Evolutionary conservation across 2,113 vertebrate genomes (phyloP), one percentile per base, ranked within the genome.

Genomic region (Atractosteus spatula): DNA sequence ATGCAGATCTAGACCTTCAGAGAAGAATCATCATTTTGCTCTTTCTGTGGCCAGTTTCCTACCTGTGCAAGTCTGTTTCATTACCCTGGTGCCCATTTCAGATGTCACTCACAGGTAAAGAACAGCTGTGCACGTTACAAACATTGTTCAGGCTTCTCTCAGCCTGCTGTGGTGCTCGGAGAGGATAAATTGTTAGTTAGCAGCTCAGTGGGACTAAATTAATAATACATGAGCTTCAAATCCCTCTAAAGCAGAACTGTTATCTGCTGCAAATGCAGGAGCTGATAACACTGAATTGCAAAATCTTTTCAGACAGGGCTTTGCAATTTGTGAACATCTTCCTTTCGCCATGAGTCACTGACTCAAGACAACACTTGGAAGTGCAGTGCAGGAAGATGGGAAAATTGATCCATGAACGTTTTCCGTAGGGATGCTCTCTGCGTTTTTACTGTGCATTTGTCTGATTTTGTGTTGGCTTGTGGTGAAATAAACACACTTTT

Each of bases 211-310:
- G 11, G 41, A 57, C 65, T 14, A 41, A 45, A 64, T 59, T 65
- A 59, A 72, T 45, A 41, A 43, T 11, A 17, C 13, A 51, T 57
- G 55, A 42, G 45, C 10, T 68, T 57, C 55, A 73, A 67, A 73
- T 47, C 64, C 55, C 16, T 3, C 10, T 13, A 41, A 3, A 41
- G 66, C 65, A 56, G 5, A 14, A 45, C 66, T 7, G 54, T 55
- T 61, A 43, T 68, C 55, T 41, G 63, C 5, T 54, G 42, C 6
- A 47, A 41, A 41, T 61, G 17, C 44, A 12, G 11, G 11, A 13
- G 65, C 59, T 68, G 45, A 56, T 67, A n/a, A 64, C 54, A 5
- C 11, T 10, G 45, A 42, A 64, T 65, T 55, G 41, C 64, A 64
- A 72, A 43, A 41, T 43, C 4, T 14, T n/a, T 10, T 13, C 41